These are phyloP conservation scores for Leuctra nigra DNA, from an alignment of 2,888 invertebrate genomes.

Conservation along the genomic window DNA sequence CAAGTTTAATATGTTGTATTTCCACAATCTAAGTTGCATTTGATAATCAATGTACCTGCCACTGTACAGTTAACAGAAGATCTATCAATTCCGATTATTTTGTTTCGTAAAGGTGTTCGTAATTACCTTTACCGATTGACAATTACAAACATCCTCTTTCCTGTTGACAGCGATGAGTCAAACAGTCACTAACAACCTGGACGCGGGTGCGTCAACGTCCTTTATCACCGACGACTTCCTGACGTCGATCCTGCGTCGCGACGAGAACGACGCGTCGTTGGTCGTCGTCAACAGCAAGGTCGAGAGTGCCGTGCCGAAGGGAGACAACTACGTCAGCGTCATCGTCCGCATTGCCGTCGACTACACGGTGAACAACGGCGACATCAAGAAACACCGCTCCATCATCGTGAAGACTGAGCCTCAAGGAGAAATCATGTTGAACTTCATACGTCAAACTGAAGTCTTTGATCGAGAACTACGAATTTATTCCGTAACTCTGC, in stretches of 20 bases:
- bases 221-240: constrained; percentile 20
- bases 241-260: constrained; percentile 8
- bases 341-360: constrained; percentile 19
- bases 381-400: neutral
- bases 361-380: neutral
- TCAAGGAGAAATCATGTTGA: constrained; percentile 17
- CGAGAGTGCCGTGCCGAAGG: constrained; percentile 14
- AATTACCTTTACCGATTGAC: too few species aligned
- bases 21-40: too few species aligned
- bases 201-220: neutral
- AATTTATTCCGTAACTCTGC: constrained; percentile 20
- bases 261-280: constrained; percentile 2
- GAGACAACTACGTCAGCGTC: constrained; percentile 23
- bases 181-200: too few species aligned
- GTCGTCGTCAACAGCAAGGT: constrained; percentile 5
- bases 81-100: too few species aligned
- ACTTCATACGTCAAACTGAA: constrained; percentile 12
- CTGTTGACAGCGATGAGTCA: too few species aligned
- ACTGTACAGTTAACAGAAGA: too few species aligned
- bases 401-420: constrained; percentile 26
- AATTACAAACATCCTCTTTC: too few species aligned
- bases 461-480: constrained; percentile 20
- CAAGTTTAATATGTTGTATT: too few species aligned
- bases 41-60: too few species aligned
- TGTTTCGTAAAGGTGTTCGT: too few species aligned